These are phyloP conservation scores for Trachelus tabidus DNA, from an alignment of 2,888 invertebrate genomes.

Conservation along the genomic window DNA sequence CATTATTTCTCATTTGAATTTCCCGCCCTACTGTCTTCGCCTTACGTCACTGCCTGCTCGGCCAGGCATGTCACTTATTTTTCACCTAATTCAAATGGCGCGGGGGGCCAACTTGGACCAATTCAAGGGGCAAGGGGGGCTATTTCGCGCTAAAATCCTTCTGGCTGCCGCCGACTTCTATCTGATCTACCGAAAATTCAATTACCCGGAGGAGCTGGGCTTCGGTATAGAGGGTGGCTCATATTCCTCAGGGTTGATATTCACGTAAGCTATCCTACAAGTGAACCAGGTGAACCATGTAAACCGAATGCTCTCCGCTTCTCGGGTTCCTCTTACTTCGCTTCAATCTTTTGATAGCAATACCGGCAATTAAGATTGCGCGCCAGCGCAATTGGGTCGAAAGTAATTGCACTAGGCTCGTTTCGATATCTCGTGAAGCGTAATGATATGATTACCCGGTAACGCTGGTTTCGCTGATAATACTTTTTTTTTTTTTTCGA, in stretches of 20 bases:
- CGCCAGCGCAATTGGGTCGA: background rate
- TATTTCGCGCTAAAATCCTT: background rate
- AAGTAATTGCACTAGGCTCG: slow-evolving; percentile 9
- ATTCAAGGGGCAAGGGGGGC: background rate
- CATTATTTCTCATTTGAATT: background rate
- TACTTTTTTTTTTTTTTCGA: background rate
- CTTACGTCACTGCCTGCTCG: background rate
- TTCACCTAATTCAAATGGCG: background rate
- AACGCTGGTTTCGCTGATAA: background rate
- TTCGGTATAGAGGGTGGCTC: background rate
- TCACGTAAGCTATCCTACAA: background rate
- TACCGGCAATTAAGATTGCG: slow-evolving; percentile 4
- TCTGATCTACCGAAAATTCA: slow-evolving; percentile 7
- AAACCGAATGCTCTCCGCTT: background rate
- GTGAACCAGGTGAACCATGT: background rate
- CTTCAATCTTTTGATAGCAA: background rate
- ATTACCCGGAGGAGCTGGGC: background rate
- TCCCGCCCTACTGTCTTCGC: background rate
- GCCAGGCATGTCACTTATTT: background rate
- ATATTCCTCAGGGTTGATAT: background rate
- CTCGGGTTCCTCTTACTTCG: background rate
- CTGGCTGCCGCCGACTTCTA: background rate
- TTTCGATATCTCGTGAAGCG: background rate
- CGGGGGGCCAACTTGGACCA: background rate
- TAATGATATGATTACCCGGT: slow-evolving; percentile 28